Evolutionary conservation across 1,140 invertebrate genomes (phyloP), one percentile per base, ranked within the genome.

Genomic region (Amyelois transitella): DNA sequence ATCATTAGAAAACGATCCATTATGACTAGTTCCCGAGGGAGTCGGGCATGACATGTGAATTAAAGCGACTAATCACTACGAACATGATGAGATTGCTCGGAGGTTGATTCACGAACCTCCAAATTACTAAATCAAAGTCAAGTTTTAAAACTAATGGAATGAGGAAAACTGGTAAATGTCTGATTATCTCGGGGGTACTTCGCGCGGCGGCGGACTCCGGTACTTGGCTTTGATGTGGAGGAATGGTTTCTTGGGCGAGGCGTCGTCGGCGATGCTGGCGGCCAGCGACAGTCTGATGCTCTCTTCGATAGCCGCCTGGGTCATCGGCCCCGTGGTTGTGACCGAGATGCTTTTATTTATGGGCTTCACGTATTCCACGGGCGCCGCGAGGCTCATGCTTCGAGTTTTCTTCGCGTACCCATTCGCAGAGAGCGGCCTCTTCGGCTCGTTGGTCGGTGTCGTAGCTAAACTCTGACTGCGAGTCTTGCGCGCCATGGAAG

Each of bases 181-280:
- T 12, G 59, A 50, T 88, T 88, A 89, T 88, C 87, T 88, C 28
- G 86, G 86, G 6, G 87, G 88, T 8, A 89, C 83, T 66, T 89
- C 88, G 14, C 89, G 69, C 58, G 91, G 90, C 54, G 92, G 90
- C 32, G 92, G 90, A 75, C 92, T 93, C 65, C 92, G 90, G 75
- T 94, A 94, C 79, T 94, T 94, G 77, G 92, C 92, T 69, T 92
- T 90, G 69, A 94, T 93, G 86, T 93, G 93, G 53, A 94, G 83
- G 78, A 92, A 94, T 44, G 91, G 85, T 75, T 90, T 88, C 48
- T 88, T 86, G 18, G 81, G 55, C 6, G 75, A 69, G 19, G 58
- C 52, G 43, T 73, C 57, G 60, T 87, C 81, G 5, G 66, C 75
- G 45, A 87, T 83, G 55, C 60, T 82, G 14, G 79, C 81, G 14